A percentile compares a stretch with the other conserved stretches of the same genome.
These are phyloP conservation scores for Drosophila kambysellisi DNA, from an alignment of 2,888 invertebrate genomes.

Conservation along the genomic window DNA sequence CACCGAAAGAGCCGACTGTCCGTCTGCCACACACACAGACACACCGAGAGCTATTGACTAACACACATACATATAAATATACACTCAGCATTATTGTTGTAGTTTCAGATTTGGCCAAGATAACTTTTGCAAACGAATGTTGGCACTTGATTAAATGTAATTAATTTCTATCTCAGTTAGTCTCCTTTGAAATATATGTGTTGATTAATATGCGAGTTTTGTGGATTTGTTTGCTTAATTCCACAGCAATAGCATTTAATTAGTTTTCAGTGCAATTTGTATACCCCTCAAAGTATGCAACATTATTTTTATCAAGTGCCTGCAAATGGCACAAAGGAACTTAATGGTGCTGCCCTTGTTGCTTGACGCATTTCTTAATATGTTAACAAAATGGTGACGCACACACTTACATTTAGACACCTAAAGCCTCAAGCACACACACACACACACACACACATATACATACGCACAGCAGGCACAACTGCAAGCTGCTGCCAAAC, in stretches of 20 bases:
- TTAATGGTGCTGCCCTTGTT: slow-evolving; percentile 28
- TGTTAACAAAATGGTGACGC: slow-evolving; percentile 52
- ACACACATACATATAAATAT: slow-evolving; percentile 20
- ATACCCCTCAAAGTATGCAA: slow-evolving; percentile 37
- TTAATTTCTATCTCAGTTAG: slow-evolving; percentile 56
- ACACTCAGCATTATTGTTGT: slow-evolving; percentile 5
- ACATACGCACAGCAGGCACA: slow-evolving; percentile 23
- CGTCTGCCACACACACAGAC: slow-evolving; percentile 27
- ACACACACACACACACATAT: slow-evolving; percentile 17
- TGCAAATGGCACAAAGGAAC: slow-evolving; percentile 51
- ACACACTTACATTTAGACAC: slow-evolving; percentile 24
- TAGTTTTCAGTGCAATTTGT: slow-evolving; percentile 42
- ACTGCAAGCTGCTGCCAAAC: slow-evolving; percentile 70
- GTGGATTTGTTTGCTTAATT: slow-evolving; percentile 23
- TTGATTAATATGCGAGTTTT: slow-evolving; percentile 25
- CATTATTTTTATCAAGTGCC: slow-evolving; percentile 48
- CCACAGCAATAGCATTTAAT: slow-evolving; percentile 42
- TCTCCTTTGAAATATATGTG: slow-evolving; percentile 3
- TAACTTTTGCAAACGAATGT: slow-evolving; percentile 67
- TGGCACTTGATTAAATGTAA: slow-evolving; percentile 74
- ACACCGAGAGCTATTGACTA: slow-evolving; percentile 3
- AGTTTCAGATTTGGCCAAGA: slow-evolving; percentile 41
- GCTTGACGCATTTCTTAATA: slow-evolving; percentile 57
- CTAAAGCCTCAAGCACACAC: neutral
- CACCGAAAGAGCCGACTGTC: slow-evolving; percentile 13